Evolutionary conservation across 2,797 vertebrate genomes (phyloP), one percentile per base, ranked within the genome.

Genomic region (Smutsia gigantea): DNA sequence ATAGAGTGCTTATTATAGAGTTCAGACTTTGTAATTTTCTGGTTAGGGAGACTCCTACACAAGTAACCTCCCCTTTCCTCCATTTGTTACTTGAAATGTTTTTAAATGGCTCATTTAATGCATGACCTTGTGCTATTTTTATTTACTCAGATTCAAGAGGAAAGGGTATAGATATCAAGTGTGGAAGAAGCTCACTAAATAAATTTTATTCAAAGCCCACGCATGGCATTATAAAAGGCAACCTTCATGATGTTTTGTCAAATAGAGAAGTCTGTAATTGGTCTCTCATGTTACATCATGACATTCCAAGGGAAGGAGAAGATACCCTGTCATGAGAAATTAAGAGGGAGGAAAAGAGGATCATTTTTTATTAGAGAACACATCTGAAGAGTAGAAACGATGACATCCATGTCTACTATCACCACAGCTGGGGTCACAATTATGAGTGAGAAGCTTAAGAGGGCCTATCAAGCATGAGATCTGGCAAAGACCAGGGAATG

Each of bases 91-190:
- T 92, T 68, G 34, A 71, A n/a, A 89, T 89, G 15, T 53, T 94
- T 74, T 96, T 66, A 90, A 94, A 74, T 82, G 42, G 55, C 7
- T 87, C 42, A 87, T 79, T 81, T 75, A 95, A 87, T 93, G 61
- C 8, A 49, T 75, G 53, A 83, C 59, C 78, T 68, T 83, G 21
- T 87, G 13, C 29, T 88, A 64, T 85, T 95, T 95, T 96, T 93
- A 83, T 93, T 95, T 87, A 87, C 29, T 31, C 49, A 69, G 29
- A 95, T 81, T 93, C 59, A 75, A 90, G 84, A 95, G 23, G n/a
- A 95, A 79, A 68, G 66, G 51, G 17, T 88, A 37, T 69, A 93
- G 87, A 94, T 90, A 53, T 78, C 29, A 88, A 53, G 79, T 39
- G 57, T 75, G 21, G 10, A 74, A 96, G 23, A 94, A 83, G 19